Conservation (phyloP, 2,797 vertebrate genomes). For the Pipistrellus nathusii region DNA sequence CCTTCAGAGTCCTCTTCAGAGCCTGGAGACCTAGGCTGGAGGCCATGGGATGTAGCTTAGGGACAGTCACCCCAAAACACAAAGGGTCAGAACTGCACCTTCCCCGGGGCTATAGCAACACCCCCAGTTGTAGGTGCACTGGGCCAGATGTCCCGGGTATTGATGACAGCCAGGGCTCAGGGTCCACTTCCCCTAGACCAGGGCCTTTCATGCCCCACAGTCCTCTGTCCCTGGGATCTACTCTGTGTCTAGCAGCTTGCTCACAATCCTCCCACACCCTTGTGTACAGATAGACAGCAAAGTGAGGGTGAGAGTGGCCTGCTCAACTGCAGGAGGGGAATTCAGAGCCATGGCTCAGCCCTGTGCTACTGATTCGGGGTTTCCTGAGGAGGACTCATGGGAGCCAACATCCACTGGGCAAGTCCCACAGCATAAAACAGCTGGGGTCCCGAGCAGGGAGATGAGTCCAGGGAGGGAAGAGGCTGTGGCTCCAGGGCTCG, state of each 20-base stretch:
- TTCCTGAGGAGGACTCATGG: not conserved
- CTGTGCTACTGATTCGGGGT: not conserved
- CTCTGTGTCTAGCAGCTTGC: not conserved
- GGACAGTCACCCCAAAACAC: not conserved
- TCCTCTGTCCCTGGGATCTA: not conserved
- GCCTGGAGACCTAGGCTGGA: not conserved
- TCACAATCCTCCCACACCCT: not conserved
- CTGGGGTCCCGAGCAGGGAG: not conserved
- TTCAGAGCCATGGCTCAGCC: not conserved
- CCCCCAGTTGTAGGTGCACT: rapidly evolving
- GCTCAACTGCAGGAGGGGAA: not conserved
- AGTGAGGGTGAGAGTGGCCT: not conserved
- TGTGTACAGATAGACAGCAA: not conserved
- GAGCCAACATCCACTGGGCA: not conserved
- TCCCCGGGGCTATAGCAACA: rapidly evolving
- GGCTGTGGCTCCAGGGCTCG: not conserved
- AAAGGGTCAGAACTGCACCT: not conserved
- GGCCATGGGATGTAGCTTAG: not conserved
- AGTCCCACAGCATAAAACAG: not conserved
- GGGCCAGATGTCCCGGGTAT: too few relatives aligned
- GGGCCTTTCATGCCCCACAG: too few relatives aligned
- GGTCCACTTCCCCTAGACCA: not conserved
- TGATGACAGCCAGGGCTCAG: not conserved
- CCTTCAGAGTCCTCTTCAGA: not conserved
- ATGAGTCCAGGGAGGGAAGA: not conserved